These are phyloP conservation scores for Pelagia noctiluca DNA, from an alignment of 30 jellyfish, hydroid and myxozoan species.

Conservation along the genomic window DNA sequence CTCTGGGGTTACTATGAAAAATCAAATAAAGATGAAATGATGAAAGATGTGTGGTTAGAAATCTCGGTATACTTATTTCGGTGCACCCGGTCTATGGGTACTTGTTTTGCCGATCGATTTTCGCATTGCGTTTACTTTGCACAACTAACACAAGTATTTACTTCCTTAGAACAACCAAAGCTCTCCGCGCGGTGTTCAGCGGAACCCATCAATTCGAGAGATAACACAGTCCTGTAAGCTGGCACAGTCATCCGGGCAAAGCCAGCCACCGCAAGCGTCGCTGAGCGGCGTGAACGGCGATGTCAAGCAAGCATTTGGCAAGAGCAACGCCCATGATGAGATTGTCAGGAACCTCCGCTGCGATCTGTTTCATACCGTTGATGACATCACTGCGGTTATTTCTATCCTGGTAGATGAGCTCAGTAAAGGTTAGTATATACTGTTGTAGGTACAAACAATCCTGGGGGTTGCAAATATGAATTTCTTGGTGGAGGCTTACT, in stretches of 20 bases:
- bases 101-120: no score
- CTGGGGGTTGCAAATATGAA: no score
- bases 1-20: no score
- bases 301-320: constrained; percentile 96
- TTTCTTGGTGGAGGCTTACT: no score
- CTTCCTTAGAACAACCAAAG: neutral
- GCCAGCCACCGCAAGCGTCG: constrained; percentile 68
- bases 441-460: no score
- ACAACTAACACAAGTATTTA: no score
- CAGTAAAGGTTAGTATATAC: constrained; percentile 67
- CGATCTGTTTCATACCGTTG: constrained; percentile 91
- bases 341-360: constrained; percentile 81
- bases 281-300: constrained; percentile 97
- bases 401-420: constrained; percentile 83
- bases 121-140: no score
- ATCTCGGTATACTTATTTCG: no score
- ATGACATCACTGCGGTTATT: constrained; percentile 91
- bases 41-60: no score
- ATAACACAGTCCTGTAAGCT: neutral
- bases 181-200: neutral
- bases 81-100: no score
- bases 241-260: constrained; percentile 47
- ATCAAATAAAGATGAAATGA: no score
- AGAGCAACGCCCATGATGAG: constrained; percentile 17
- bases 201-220: neutral